Percentiles rank a stretch among this genome's conserved stretches.
Conservation (phyloP, 64 coral and sea anemone genomes). For the Pachyseris speciosa region DNA sequence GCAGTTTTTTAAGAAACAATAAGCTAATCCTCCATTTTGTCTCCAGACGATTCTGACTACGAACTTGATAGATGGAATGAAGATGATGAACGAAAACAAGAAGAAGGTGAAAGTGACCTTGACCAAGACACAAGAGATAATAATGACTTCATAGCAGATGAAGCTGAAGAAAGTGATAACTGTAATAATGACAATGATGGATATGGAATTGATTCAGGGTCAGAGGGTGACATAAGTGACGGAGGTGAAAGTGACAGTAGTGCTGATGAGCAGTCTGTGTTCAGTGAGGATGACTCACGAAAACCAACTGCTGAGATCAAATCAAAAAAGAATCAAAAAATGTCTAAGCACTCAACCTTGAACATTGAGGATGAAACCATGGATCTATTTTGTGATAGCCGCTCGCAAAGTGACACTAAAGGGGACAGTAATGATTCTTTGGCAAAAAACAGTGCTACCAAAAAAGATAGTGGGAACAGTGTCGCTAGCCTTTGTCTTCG, state of each 20-base stretch:
- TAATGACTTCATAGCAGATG: constrained; percentile 42
- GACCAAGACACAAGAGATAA: constrained; percentile 10
- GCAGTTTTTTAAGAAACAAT: no score
- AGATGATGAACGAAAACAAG: constrained; percentile 86
- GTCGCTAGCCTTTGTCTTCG: constrained; percentile 44
- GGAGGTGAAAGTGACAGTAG: constrained; percentile 60
- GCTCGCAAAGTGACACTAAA: constrained; percentile 1
- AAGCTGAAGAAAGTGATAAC: constrained; percentile 41
- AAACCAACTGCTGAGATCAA: neutral
- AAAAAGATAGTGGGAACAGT: neutral
- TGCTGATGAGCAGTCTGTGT: constrained; percentile 59
- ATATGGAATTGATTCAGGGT: constrained; percentile 71
- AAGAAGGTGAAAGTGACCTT: constrained; percentile 58
- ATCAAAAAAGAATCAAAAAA: constrained; percentile 13
- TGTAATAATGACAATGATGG: neutral
- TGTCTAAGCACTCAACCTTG: neutral
- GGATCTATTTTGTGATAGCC: constrained; percentile 43
- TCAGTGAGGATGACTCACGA: constrained; percentile 52
- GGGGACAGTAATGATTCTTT: neutral
- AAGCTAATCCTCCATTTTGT: neutral
- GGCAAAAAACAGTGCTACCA: neutral
- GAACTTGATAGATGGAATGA: constrained; percentile 95
- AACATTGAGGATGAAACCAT: constrained; percentile 29
- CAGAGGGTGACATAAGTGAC: constrained; percentile 92
- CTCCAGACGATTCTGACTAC: constrained; percentile 79